Evolutionary conservation across 2,113 vertebrate genomes (phyloP), one percentile per base, ranked within the genome.

Genomic region (Climacteris rufus): DNA sequence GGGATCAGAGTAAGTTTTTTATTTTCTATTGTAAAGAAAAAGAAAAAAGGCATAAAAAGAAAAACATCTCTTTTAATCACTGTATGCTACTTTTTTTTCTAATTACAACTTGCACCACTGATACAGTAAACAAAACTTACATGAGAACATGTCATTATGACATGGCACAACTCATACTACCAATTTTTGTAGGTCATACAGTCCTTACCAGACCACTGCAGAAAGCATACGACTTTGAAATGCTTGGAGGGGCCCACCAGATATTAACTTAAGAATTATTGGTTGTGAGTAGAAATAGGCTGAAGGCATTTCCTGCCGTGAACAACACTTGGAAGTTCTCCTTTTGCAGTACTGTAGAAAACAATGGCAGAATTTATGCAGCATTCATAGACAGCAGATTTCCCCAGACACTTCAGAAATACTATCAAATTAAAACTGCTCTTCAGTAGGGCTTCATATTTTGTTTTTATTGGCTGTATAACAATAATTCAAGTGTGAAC

Each of bases 251-350:
- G 75, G 65, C 60, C 77, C 80, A 91, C 19, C 44, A 88, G 77
- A 94, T 95, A 94, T 88, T 96, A 96, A 92, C 81, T 95, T 91
- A 91, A 96, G 91, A 97, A 87, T 97, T 97, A 93, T 95, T 96
- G 84, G 90, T 96, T 97, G 95, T 96, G 95, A 70, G 87, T 89
- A 96, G 96, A 89, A 92, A 92, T 94, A 89, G 83, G 64, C 71
- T 83, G 65, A 95, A 97, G 95, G 75, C 87, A 97, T 96, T 97
- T 97, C 84, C 89, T 95, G 81, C 93, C 96, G 44, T 74, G 91
- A 52, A 65, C 23, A 8, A 82, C 94, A 82, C 85, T 92, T 94
- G 82, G 84, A 96, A 79, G 88, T 91, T 96, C 74, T 92, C 80
- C 56, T 94, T 95, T 59, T 85, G 86, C 83, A 59, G 69, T 53